A percentile compares a stretch with the other conserved stretches of the same genome.
Conservation (phyloP, 2,113 vertebrate species). For the Tautogolabrus adspersus region DNA sequence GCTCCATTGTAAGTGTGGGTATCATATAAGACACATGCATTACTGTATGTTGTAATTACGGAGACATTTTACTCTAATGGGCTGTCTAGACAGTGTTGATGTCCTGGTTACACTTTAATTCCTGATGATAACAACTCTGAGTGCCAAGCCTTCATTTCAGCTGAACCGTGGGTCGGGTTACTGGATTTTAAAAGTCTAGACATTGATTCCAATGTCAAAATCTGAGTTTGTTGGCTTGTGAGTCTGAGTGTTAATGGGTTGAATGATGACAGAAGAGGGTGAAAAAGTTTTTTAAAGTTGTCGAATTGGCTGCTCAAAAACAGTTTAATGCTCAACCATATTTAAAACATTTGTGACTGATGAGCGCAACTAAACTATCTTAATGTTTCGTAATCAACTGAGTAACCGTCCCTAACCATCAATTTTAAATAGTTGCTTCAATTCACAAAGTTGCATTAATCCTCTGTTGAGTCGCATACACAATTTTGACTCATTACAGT, state of each 20-base stretch:
- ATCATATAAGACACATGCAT: constrained; percentile 16
- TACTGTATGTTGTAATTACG: constrained; percentile 23
- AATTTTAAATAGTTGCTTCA: too few relatives aligned
- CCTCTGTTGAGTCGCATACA: too few relatives aligned
- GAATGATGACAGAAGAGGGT: not conserved
- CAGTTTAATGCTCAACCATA: not conserved
- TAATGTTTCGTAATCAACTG: too few relatives aligned
- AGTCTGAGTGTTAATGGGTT: not conserved
- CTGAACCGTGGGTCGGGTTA: constrained; percentile 2
- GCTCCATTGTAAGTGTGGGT: not conserved
- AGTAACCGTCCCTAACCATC: too few relatives aligned
- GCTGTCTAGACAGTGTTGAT: constrained; percentile 30
- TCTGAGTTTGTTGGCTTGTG: not conserved
- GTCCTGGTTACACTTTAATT: constrained; percentile 16
- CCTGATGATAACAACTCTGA: constrained; percentile 5
- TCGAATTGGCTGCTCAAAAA: not conserved
- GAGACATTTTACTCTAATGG: constrained; percentile 27
- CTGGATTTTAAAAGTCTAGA: not conserved
- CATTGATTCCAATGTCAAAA: not conserved
- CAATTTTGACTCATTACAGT: too few relatives aligned
- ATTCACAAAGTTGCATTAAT: too few relatives aligned
- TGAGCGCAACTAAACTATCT: too few relatives aligned
- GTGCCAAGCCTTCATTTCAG: constrained; percentile 2
- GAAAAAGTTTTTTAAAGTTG: not conserved
- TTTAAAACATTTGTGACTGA: not conserved